Percentiles rank a stretch among this genome's conserved stretches.
These are phyloP conservation scores for Graptemys geographica DNA, from an alignment of 2,797 vertebrate species.

Conservation along the genomic window DNA sequence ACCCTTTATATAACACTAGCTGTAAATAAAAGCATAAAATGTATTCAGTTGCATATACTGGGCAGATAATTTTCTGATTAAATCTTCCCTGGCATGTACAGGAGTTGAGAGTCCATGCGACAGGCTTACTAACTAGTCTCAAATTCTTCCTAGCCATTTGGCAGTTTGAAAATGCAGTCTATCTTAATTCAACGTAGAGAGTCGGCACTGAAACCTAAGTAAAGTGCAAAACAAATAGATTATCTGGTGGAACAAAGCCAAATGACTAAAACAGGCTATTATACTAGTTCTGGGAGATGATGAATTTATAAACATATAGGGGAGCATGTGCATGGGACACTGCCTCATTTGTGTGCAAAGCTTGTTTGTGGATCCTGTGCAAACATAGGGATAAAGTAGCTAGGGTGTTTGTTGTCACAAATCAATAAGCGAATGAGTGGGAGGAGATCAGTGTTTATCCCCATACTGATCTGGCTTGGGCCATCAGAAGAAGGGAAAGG, in stretches of 20 bases:
- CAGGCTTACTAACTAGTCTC: too few species aligned
- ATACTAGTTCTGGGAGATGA: background rate
- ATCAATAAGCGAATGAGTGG: too few species aligned
- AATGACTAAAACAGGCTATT: background rate
- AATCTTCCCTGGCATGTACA: background rate
- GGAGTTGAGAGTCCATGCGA: fast-evolving
- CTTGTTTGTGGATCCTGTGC: too few species aligned
- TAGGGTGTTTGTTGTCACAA: too few species aligned
- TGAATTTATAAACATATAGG: background rate
- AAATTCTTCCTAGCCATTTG: too few species aligned
- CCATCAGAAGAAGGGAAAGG: too few species aligned
- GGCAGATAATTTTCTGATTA: background rate
- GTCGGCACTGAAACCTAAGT: background rate
- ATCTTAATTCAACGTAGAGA: background rate
- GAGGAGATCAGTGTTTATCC: too few species aligned
- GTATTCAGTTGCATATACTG: fast-evolving
- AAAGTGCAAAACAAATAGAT: background rate
- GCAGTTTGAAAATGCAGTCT: background rate
- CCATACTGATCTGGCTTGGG: too few species aligned
- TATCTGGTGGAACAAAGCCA: background rate
- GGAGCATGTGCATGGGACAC: too few species aligned
- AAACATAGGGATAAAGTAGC: too few species aligned
- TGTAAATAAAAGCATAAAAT: background rate
- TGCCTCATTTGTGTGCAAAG: too few species aligned
- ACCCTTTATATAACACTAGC: background rate